phyloP scores from a whole-genome alignment of 2,797 vertebrate genomes.

The Chelidonichthys spinosus region DNA sequence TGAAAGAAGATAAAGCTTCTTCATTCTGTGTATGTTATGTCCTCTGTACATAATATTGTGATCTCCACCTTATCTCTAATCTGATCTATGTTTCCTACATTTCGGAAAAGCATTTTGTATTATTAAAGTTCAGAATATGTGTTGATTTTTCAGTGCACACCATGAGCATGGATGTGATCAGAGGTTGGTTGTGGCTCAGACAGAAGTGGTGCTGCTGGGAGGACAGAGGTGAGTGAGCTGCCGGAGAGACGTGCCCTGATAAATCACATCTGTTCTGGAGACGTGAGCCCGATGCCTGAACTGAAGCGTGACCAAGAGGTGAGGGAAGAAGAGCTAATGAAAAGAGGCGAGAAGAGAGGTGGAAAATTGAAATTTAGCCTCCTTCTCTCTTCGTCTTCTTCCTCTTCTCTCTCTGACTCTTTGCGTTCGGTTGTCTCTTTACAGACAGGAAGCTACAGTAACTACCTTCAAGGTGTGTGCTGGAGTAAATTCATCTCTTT shows the following conservation, averaged over 20 bases:
- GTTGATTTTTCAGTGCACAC: too few relatives aligned
- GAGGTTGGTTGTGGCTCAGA: neutral
- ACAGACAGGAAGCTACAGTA: constrained; percentile 5
- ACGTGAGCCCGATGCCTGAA: constrained; percentile 53
- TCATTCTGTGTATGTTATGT: neutral
- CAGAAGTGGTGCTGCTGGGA: constrained; percentile 20
- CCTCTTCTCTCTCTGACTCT: constrained; percentile 1
- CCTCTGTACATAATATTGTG: neutral
- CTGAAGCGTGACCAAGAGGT: constrained; percentile 54
- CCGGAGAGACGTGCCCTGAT: constrained; percentile 36
- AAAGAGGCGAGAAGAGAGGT: constrained; percentile 43
- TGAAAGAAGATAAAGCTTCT: neutral
- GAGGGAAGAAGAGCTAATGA: constrained; percentile 48
- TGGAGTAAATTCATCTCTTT: constrained; percentile 23
- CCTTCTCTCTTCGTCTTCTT: constrained; percentile 3
- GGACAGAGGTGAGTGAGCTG: constrained; percentile 38
- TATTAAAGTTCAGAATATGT: neutral
- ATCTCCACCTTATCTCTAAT: neutral
- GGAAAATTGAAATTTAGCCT: constrained; percentile 50
- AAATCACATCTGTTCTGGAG: constrained; percentile 69
- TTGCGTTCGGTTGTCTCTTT: constrained; percentile 16
- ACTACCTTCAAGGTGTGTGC: constrained; percentile 24
- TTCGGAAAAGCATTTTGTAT: neutral
- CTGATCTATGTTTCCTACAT: neutral
- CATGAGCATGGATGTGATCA: neutral